Evolutionary conservation across 2,888 invertebrate species (phyloP).

Genomic region (Myopa testacea): DNA sequence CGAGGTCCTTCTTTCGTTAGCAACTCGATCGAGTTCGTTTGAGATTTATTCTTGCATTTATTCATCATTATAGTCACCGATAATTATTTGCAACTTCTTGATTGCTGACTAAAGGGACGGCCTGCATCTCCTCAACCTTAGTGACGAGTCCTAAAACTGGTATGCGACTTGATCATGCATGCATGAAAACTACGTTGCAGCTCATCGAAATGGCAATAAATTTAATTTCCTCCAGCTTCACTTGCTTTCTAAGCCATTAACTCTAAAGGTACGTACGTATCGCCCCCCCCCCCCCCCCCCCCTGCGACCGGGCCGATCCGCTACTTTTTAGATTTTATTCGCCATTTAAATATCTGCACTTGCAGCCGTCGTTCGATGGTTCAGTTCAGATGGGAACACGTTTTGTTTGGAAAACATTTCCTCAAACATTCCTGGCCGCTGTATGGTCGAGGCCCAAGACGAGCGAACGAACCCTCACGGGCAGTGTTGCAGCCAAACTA

Average conservation of each 20-base stretch:
- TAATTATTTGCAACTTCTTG: too few species aligned
- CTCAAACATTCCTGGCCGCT: constrained; percentile 37
- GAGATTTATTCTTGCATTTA: background rate
- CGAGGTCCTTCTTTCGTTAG: too few species aligned
- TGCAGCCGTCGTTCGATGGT: constrained; percentile 47
- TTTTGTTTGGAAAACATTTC: constrained; percentile 46
- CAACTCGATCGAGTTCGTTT: too few species aligned
- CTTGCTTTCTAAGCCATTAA: constrained; percentile 61
- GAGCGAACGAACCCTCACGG: constrained; percentile 36
- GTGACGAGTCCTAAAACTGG: constrained; percentile 32
- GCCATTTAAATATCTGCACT: constrained; percentile 61
- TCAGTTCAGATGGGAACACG: constrained; percentile 45
- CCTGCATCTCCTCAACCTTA: background rate
- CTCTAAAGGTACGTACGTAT: constrained; percentile 46
- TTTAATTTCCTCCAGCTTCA: constrained; percentile 60
- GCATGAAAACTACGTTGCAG: constrained; percentile 24
- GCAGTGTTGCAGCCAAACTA: constrained; percentile 46
- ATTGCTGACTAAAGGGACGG: too few species aligned
- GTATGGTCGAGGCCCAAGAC: constrained; percentile 23
- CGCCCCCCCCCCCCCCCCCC: constrained; percentile 7
- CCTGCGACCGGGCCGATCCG: constrained; percentile 4
- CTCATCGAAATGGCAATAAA: constrained; percentile 47
- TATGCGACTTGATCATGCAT: constrained; percentile 20
- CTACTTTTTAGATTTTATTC: constrained; percentile 18
- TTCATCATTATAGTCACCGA: too few species aligned